phyloP scores from a whole-genome alignment of 2,888 invertebrate genomes.

The Cataglyphis livida region DNA sequence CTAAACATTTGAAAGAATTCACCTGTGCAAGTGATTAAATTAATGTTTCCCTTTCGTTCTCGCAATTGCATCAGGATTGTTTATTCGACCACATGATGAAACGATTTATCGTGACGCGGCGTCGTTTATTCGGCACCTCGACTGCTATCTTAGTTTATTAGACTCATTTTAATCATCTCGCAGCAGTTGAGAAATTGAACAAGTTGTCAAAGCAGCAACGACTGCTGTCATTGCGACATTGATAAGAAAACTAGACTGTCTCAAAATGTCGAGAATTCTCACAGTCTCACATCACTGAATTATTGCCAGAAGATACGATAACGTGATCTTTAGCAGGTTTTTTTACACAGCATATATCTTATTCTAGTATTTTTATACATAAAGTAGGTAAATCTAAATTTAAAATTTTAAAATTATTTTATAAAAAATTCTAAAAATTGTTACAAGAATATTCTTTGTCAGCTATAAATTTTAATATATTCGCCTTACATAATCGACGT shows the following conservation, averaged over 20 bases:
- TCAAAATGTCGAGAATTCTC: constrained; percentile 31
- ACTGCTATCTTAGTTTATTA: constrained; percentile 73
- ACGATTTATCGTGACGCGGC: constrained; percentile 63
- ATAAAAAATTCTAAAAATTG: not conserved
- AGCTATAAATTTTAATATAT: not conserved
- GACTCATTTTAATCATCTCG: constrained; percentile 71
- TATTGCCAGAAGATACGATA: not conserved
- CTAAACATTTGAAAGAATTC: not conserved
- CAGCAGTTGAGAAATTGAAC: constrained; percentile 55
- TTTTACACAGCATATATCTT: not conserved
- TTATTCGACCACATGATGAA: constrained; percentile 50
- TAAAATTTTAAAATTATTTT: not conserved
- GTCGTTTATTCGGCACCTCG: constrained; percentile 66
- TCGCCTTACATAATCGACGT: not conserved
- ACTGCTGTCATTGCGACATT: constrained; percentile 35
- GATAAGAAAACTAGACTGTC: constrained; percentile 50
- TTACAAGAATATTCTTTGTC: not conserved
- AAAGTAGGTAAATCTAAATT: not conserved
- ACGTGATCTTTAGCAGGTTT: not conserved
- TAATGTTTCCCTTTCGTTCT: constrained; percentile 12
- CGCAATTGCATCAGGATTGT: constrained; percentile 16
- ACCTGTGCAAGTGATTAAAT: constrained; percentile 9
- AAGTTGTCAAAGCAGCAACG: constrained; percentile 19
- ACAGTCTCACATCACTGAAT: not conserved
- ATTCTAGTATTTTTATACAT: not conserved